Percentiles rank a stretch among this genome's conserved stretches.
phyloP scores from a whole-genome alignment of 2,888 invertebrate genomes.

The Meiosimyza decipiens region DNA sequence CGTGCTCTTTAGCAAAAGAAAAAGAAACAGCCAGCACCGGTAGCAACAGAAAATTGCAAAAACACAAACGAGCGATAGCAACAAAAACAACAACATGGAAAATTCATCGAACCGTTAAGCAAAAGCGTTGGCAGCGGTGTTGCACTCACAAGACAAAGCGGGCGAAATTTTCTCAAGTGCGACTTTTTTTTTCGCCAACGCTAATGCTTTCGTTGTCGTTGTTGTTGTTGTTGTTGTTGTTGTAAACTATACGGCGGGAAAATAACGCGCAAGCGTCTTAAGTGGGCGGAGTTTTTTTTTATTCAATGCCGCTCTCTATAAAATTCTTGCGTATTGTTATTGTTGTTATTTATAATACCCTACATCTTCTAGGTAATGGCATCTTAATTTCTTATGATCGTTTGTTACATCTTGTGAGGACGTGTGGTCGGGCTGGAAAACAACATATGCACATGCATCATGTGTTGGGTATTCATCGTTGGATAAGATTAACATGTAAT shows the following conservation, averaged over 20 bases:
- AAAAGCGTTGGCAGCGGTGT: constrained; percentile 32
- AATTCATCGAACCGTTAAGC: constrained; percentile 64
- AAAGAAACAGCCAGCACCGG: neutral
- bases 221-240: constrained; percentile 4
- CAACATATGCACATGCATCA: no score
- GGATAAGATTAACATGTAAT: no score
- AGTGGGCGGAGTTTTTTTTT: constrained; percentile 64
- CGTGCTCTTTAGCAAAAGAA: neutral
- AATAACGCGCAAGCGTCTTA: constrained; percentile 58
- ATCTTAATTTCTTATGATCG: no score
- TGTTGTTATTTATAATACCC: constrained; percentile 10
- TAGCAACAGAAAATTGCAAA: neutral
- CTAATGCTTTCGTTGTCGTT: neutral
- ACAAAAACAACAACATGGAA: constrained; percentile 40
- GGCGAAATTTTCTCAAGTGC: constrained; percentile 35
- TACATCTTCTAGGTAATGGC: no score
- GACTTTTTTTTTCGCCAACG: constrained; percentile 9
- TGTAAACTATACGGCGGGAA: constrained; percentile 29
- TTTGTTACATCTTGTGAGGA: no score
- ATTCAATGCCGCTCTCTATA: neutral
- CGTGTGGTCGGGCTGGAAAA: no score
- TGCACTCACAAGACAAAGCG: constrained; percentile 29
- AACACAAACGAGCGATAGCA: neutral
- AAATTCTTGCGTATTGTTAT: constrained; percentile 12
- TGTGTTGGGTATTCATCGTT: no score